Evolutionary conservation across 1,140 invertebrate genomes (phyloP), one percentile per base, ranked within the genome.

Genomic region (Melipona quadrifasciata): DNA sequence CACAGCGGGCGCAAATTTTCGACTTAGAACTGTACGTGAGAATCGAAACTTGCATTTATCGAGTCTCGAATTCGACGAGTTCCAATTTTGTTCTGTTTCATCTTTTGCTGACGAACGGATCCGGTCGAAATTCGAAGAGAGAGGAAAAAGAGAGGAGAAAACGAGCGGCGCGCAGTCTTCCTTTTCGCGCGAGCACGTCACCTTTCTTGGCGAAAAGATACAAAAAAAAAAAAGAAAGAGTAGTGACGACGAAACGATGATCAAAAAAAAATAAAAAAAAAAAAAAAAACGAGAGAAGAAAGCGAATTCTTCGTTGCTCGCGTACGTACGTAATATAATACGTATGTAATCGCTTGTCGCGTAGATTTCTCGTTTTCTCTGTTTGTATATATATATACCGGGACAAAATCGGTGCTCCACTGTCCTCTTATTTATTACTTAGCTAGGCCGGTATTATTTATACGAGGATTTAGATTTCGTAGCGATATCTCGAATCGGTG

Each of bases 381-480:
- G 57, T 89, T 82, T 89, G 86, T 89, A 89, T 81, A 89, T 88
- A 89, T 82, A 47, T 8, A 47, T 47, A 47, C 39, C 39, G 67
- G 86, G 64, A 70, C 80, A 64, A 8, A 51, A 31, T 84, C 77
- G 70, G 70, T 74, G 77, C 77, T 84, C 34, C 31, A 24, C 71
- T n/a, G 34, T 67, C 57, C 67, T 39, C 39, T 89, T 92, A 92
- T 92, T 92, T 92, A 92, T 92, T 92, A 92, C 91, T 90, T 87
- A 89, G 80, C 71, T 91, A 91, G 88, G 24, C 47, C 47, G n/a
- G 55, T 75, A 84, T 87, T 92, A 91, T 92, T 92, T 92, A 92
- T 92, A 81, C 31, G 78, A 24, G 39, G 24, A 47, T 86, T 74
- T 61, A 57, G 14, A 57, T 61, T 19, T 55, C 39, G 39, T 73